Evolutionary conservation across 2,113 vertebrate species (phyloP).

Genomic region (Hymenochirus boettgeri): DNA sequence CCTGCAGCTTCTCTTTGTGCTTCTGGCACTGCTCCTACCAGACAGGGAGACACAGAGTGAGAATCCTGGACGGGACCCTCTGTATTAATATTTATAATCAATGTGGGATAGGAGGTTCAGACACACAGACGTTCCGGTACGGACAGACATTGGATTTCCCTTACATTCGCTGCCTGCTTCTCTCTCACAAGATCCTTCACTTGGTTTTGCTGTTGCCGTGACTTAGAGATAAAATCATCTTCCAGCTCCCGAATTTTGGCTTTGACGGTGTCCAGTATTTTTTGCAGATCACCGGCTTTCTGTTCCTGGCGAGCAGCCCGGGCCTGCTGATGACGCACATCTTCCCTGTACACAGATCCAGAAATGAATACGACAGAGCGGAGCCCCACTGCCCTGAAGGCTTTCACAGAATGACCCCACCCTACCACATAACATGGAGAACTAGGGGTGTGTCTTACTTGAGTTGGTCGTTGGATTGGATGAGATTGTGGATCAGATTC

Average conservation of each 20-base stretch:
- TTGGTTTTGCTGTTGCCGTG: constrained; percentile 63
- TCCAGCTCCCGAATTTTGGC: constrained; percentile 78
- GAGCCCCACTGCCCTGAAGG: no score
- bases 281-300: constrained; percentile 70
- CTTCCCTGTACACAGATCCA: constrained; percentile 57
- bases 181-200: constrained; percentile 69
- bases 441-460: constrained; percentile 60
- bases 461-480: constrained; percentile 72
- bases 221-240: constrained; percentile 70
- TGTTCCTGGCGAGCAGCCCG: constrained; percentile 63
- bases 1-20: constrained; percentile 63
- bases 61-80: not conserved
- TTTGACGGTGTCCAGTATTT: constrained; percentile 70
- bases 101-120: no score
- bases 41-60: not conserved
- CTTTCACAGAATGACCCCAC: no score
- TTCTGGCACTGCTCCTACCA: constrained; percentile 56
- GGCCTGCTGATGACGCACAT: constrained; percentile 61
- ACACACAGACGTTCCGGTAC: not conserved
- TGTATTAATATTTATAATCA: not conserved
- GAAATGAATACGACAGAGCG: not conserved
- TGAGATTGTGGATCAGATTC: constrained; percentile 73
- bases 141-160: not conserved
- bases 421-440: no score
- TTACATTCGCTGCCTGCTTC: constrained; percentile 64